Evolutionary conservation across 2,113 vertebrate species (phyloP).

Genomic region (Mobula birostris): DNA sequence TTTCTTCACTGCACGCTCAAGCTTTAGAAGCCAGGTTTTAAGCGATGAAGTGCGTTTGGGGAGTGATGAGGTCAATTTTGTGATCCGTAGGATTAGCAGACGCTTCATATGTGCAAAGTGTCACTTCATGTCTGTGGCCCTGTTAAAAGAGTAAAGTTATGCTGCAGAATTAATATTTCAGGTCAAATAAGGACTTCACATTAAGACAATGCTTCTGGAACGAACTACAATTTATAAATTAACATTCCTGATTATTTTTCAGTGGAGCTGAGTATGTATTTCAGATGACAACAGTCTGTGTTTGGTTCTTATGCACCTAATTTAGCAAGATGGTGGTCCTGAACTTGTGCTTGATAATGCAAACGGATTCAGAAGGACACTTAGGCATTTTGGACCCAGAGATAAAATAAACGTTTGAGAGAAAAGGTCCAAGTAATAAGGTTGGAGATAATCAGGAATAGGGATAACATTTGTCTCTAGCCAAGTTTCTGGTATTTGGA

Average conservation of each 20-base stretch:
- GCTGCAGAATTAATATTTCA: not conserved
- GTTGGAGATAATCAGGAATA: not conserved
- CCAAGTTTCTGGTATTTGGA: not conserved
- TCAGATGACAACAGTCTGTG: not conserved
- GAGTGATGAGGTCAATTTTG: constrained; percentile 72
- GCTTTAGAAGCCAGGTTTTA: constrained; percentile 45
- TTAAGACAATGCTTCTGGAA: not conserved
- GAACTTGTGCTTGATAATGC: not conserved
- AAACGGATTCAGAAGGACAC: not conserved
- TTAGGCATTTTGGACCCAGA: not conserved
- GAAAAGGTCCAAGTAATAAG: not conserved
- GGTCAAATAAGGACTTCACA: not conserved
- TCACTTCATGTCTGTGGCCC: constrained; percentile 86
- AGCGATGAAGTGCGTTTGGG: constrained; percentile 88
- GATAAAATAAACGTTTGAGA: not conserved
- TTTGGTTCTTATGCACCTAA: not conserved
- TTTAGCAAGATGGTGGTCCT: not conserved
- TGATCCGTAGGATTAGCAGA: constrained; percentile 90
- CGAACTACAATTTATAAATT: not conserved
- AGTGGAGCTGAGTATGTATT: not conserved
- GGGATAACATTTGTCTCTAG: not conserved
- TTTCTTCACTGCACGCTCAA: not conserved
- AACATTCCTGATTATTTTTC: not conserved
- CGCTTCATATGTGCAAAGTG: constrained; percentile 92
- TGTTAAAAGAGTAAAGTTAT: constrained; percentile 44